Evolutionary conservation across 2,113 vertebrate genomes (phyloP).

Genomic region (Helogale parvula): DNA sequence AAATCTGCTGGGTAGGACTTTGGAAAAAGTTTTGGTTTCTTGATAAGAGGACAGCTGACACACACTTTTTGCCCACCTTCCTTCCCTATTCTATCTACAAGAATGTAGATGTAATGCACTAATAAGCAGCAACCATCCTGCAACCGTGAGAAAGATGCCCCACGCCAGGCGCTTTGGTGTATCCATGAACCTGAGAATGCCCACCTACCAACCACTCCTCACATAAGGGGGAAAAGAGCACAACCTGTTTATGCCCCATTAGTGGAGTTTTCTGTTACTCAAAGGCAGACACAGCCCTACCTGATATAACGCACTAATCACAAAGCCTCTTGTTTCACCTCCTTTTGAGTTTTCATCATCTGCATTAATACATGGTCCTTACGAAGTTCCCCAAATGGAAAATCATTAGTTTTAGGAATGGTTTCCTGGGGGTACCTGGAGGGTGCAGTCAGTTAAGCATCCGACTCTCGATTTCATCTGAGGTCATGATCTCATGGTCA

Average conservation of each 20-base stretch:
- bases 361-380: neutral
- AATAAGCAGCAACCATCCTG: neutral
- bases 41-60: neutral
- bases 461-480: no score
- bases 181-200: neutral
- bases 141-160: neutral
- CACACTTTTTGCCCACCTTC: neutral
- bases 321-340: neutral
- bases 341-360: neutral
- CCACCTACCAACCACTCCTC: neutral
- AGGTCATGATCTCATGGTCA: no score
- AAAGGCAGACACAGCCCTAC: neutral
- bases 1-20: neutral
- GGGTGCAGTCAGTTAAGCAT: no score
- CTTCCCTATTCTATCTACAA: neutral
- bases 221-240: neutral
- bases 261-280: neutral
- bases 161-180: neutral
- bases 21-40: neutral
- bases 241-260: neutral
- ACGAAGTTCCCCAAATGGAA: neutral
- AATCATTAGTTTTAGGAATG: conserved; percentile 1
- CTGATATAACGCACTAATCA: neutral
- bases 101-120: neutral
- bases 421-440: neutral